These are phyloP conservation scores for Phalacrocorax pelagicus DNA, from an alignment of 2,113 vertebrate species.

Conservation along the genomic window DNA sequence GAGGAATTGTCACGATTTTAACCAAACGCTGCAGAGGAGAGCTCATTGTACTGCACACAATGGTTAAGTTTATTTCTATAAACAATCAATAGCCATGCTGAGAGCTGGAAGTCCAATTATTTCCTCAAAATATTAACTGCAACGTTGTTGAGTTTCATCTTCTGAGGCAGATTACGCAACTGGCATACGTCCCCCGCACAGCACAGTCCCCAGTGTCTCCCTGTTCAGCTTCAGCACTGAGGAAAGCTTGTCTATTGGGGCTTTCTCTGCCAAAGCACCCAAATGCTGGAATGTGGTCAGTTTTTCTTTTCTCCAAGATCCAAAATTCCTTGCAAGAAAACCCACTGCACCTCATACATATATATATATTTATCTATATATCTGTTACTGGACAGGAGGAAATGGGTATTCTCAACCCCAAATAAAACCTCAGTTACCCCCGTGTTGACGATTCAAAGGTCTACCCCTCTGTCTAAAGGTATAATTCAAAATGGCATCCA, in stretches of 20 bases:
- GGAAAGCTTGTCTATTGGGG: neutral
- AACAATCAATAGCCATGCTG: neutral
- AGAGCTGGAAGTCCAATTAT: neutral
- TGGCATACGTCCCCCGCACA: accelerated
- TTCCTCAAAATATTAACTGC: neutral
- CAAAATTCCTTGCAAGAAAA: neutral
- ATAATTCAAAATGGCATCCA: neutral
- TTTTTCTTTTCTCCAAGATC: neutral
- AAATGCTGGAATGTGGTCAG: neutral
- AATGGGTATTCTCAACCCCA: neutral
- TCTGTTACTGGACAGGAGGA: neutral
- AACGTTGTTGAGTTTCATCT: neutral
- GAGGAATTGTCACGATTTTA: neutral
- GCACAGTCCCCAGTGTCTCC: neutral
- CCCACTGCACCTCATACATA: no score
- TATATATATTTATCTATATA: no score
- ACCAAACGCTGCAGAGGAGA: neutral
- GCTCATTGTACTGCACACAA: neutral
- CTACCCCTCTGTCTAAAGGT: neutral
- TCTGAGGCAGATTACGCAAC: neutral
- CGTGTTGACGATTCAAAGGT: neutral
- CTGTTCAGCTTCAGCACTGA: neutral
- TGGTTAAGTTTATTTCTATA: neutral
- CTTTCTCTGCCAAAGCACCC: neutral
- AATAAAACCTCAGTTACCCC: neutral